Conservation (phyloP, 2,113 vertebrate genomes). For the Corapipo altera region DNA sequence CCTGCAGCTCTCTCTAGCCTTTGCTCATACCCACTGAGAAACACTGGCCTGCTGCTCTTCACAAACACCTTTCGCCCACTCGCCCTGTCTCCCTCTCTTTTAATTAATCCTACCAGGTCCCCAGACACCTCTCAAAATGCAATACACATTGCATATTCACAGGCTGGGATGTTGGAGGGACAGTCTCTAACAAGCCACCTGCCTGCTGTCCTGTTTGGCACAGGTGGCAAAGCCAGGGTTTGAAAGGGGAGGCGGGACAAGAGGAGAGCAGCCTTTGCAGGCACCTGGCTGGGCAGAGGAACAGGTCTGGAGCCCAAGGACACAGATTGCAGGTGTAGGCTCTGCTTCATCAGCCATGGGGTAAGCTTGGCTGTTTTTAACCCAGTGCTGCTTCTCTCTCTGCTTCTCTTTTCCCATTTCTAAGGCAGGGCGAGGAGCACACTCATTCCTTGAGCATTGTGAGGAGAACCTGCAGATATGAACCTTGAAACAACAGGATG, state of each 20-base stretch:
- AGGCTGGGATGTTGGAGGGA: background rate
- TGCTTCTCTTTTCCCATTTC: background rate
- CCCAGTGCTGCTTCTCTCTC: background rate
- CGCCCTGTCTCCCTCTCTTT: background rate
- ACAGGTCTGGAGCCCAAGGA: background rate
- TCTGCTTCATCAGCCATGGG: background rate
- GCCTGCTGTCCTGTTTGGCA: background rate
- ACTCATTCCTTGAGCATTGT: background rate
- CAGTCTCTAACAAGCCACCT: background rate
- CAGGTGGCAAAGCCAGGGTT: background rate
- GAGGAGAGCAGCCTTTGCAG: background rate
- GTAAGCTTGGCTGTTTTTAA: background rate
- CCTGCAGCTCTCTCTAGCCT: background rate
- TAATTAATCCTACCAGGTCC: background rate
- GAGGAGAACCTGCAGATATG: background rate
- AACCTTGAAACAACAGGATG: background rate
- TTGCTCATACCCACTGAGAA: background rate
- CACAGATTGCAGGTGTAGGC: background rate
- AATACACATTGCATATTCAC: accelerated
- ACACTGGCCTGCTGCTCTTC: background rate
- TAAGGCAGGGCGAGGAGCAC: background rate
- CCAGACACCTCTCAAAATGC: background rate
- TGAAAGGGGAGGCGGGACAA: background rate
- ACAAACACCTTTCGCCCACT: background rate
- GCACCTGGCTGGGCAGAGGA: background rate